A percentile compares a stretch with the other conserved stretches of the same genome.
These are phyloP conservation scores for Hirudinaria manillensis DNA, from an alignment of 2,888 invertebrate species.

Conservation along the genomic window DNA sequence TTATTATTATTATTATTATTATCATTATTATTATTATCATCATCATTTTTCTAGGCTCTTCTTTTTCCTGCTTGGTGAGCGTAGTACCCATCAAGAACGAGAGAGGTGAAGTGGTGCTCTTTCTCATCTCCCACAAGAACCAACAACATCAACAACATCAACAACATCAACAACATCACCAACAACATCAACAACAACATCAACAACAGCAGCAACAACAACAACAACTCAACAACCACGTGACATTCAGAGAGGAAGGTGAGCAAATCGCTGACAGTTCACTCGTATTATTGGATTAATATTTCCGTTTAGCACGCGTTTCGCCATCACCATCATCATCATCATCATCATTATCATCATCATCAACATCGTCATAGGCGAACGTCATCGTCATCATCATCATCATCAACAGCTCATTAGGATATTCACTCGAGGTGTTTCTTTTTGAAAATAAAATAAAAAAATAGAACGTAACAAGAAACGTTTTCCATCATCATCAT, in stretches of 20 bases:
- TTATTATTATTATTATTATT: neutral
- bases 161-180: neutral
- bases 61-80: neutral
- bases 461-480: too few species aligned
- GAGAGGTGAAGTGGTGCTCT: constrained; percentile 1
- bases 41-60: neutral
- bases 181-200: neutral
- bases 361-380: too few species aligned
- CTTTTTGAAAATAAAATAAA: too few species aligned
- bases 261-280: neutral
- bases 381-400: too few species aligned
- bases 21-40: neutral
- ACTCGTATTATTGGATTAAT: too few species aligned
- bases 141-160: neutral
- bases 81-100: constrained; percentile 11
- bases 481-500: neutral
- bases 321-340: neutral
- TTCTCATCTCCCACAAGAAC: constrained; percentile 8
- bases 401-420: too few species aligned
- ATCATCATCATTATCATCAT: neutral
- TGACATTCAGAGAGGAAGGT: constrained; percentile 12
- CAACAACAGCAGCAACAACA: neutral
- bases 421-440: too few species aligned
- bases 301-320: neutral
- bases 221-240: neutral